A percentile compares a stretch with the other conserved stretches of the same genome.
These are phyloP conservation scores for Sarcophaga caerulescens DNA, from an alignment of 2,888 invertebrate genomes.

Conservation along the genomic window DNA sequence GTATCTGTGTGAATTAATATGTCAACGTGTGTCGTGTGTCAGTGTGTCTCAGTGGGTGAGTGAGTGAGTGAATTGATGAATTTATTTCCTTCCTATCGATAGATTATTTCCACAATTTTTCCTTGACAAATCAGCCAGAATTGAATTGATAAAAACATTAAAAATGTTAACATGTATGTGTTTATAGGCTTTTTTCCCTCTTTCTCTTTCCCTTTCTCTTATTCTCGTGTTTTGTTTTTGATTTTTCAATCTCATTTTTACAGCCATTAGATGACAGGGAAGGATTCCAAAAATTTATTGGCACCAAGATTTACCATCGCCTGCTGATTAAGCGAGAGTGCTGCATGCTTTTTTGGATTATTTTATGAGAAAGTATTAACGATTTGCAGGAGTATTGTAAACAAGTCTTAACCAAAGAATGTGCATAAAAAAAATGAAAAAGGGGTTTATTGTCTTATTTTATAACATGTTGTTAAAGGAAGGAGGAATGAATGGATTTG, in stretches of 20 bases:
- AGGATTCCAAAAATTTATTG: neutral
- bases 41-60: neutral
- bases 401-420: too few species aligned
- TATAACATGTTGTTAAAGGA: neutral
- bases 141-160: slow-evolving; percentile 34
- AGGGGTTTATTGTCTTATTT: neutral
- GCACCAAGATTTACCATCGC: too few species aligned
- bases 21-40: neutral
- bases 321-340: too few species aligned
- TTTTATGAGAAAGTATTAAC: too few species aligned
- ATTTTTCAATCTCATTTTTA: neutral
- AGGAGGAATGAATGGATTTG: neutral
- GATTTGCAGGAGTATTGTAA: too few species aligned
- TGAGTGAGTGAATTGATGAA: neutral
- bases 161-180: neutral
- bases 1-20: neutral
- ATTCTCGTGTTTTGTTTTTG: too few species aligned
- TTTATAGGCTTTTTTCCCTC: slow-evolving; percentile 11
- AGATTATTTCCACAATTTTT: slow-evolving; percentile 12
- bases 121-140: slow-evolving; percentile 48
- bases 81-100: neutral
- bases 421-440: neutral
- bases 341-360: too few species aligned
- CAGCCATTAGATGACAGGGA: neutral
- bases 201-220: neutral